Percentiles rank a stretch among this genome's conserved stretches.
Conservation (phyloP, 30 jellyfish, hydroid and myxozoan species). For the Phacellophora camtschatica region DNA sequence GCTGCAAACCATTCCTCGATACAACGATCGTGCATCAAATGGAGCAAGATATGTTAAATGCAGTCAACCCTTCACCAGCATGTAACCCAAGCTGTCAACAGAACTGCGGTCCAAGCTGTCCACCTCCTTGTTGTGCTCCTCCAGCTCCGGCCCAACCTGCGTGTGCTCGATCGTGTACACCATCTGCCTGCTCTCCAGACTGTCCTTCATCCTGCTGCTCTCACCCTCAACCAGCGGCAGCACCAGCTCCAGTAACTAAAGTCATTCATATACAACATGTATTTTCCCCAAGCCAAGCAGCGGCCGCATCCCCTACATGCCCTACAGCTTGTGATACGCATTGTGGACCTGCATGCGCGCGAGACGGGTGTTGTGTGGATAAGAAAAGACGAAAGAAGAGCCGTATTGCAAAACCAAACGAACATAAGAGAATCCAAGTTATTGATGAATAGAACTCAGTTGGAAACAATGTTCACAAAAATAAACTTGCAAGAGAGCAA, state of each 20-base stretch:
- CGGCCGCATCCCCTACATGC: conserved; percentile 79
- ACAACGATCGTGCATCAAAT: conserved; percentile 82
- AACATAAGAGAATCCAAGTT: not conserved
- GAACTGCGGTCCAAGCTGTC: conserved; percentile 49
- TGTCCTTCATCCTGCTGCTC: conserved; percentile 60
- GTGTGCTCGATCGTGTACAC: conserved; percentile 62
- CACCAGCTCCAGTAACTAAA: conserved; percentile 73
- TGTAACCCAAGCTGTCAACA: conserved; percentile 73
- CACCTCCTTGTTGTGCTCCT: conserved; percentile 66
- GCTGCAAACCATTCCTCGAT: conserved; percentile 95
- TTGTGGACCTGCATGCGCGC: conserved; percentile 98
- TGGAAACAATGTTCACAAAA: conserved; percentile 2
- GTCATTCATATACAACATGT: conserved; percentile 87
- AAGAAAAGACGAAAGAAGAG: conserved; percentile 53
- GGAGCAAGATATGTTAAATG: conserved; percentile 78
- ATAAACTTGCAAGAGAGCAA: too few relatives aligned
- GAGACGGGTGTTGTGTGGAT: conserved; percentile 96
- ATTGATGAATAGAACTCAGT: conserved; percentile 25
- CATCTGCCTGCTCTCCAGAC: conserved; percentile 55
- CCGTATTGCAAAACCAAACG: conserved; percentile 27
- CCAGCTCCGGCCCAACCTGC: conserved; percentile 81
- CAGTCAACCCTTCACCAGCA: conserved; percentile 75
- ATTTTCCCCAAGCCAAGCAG: conserved; percentile 70
- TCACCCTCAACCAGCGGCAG: conserved; percentile 76
- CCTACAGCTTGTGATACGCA: conserved; percentile 92